Conservation (phyloP, 2,113 vertebrate species). For the Muntiacus muntjak region DNA sequence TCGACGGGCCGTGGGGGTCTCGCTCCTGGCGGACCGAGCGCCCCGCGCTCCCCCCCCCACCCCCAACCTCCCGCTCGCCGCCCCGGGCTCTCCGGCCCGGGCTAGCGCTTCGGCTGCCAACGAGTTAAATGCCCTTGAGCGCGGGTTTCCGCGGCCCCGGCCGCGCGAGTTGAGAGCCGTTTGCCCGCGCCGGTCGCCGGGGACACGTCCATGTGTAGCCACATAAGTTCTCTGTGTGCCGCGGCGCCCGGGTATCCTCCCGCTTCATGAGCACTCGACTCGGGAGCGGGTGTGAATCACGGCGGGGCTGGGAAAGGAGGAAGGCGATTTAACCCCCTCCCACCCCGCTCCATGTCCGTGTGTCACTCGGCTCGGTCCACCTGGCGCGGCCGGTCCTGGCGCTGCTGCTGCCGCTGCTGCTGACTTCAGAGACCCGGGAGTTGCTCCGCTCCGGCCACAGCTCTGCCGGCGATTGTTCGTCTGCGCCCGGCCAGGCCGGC, state of each 20-base stretch:
- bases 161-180: constrained; percentile 19
- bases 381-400: constrained; percentile 76
- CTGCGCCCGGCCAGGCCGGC: background rate
- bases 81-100: background rate
- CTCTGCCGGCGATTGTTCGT: constrained; percentile 49
- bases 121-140: constrained; percentile 61
- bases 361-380: constrained; percentile 75
- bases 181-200: background rate
- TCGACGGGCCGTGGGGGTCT: constrained; percentile 56
- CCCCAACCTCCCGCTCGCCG: background rate
- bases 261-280: constrained; percentile 79
- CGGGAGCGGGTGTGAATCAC: constrained; percentile 82
- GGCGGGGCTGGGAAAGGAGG: constrained; percentile 73
- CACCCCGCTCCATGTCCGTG: constrained; percentile 78
- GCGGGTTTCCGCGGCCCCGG: constrained; percentile 35
- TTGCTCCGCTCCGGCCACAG: constrained; percentile 9
- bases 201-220: constrained; percentile 52
- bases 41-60: background rate
- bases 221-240: constrained; percentile 55
- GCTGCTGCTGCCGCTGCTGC: constrained; percentile 64
- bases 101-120: background rate
- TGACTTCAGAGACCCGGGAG: constrained; percentile 62
- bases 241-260: constrained; percentile 26
- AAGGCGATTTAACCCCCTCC: constrained; percentile 74
- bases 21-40: background rate